Base-by-base conservation (phyloP, 2,888 invertebrate species). In the Mimachlamys varia region DNA sequence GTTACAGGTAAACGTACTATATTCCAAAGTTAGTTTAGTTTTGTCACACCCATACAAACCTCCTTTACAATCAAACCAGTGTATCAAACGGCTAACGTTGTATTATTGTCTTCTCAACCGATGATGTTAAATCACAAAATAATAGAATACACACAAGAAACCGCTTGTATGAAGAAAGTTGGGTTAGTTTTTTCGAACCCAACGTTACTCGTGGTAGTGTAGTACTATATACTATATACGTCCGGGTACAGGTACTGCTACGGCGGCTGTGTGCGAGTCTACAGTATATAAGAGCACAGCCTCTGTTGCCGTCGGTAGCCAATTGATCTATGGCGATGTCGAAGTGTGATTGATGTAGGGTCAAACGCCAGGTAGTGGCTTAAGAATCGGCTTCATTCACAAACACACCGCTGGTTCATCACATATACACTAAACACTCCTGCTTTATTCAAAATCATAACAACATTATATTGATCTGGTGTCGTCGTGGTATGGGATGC, bases 391-490 rank as follows among this genome's bases (percentile, higher is more conserved):
- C 76, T 76, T 33, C 76, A 76, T 76, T 76, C 76, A 76, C 76
- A 76, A 76, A 76, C 76, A 76, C 33, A 76, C 76, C 27, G 27
- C 76, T 76, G 76, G 76, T 76, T 76, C 76, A 76, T 22, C 27
- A 76, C 76, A 76, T 76, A 33, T 33, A 76, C 76, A 33, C 76
- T 76, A 76, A 76, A 76, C 76, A 76, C 76, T 76, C 33, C 76
- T 33, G 76, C 76, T 76, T 76, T 76, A 76, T 76, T 76, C 76
- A 76, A 76, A 76, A 76, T 76, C 76, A 76, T 76, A 76, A 76
- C 76, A 76, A 27, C 33, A 76, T 76, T 76, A 33, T 76, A 76
- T 76, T 33, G 76, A 76, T 76, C 76, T 76, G 27, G 76, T 76
- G 0, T 12, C 13, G 58, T 58, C 22, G 19, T 58, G 58, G 76